Base-by-base conservation (phyloP, 2,888 invertebrate genomes). In the Parasteatoda lunata region DNA sequence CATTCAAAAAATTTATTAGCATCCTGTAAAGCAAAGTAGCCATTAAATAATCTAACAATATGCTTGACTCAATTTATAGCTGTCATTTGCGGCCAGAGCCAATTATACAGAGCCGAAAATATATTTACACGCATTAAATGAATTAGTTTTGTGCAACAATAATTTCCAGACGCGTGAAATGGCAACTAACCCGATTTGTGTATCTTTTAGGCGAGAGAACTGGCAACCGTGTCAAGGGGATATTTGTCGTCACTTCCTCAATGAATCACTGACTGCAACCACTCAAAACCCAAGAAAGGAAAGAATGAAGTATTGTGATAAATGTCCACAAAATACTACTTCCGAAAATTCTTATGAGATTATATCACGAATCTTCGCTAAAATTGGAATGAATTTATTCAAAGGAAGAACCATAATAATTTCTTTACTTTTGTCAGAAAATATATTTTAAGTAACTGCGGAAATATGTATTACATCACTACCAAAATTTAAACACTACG, bases 211-310 rank as follows among this genome's bases (percentile, higher is more conserved):
- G 15, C 47, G 70, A 59, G 13, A 54, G n/a, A 79, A 79, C n/a
- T 71, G n/a, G 72, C 48, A 66, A 70, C 54, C 85, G 85, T 86
- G 85, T 81, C 70, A 48, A 49, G 45, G 54, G 66, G 77, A 80
- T 77, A 78, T 86, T 86, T 86, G 85, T 86, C 80, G 80, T 47
- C 77, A 59, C 72, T 80, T 86, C 85, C 85, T 76, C 66, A 13
- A 47, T 79, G 85, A 85, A 78, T 84, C 84, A 84, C 54, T 47
- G 64, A 59, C 65, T 13, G 45, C n/a, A 30, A 8, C 30, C 51
- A 59, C 52, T 15, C 9, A 48, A 48, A 30, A 68, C 68, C 13
- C 4, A 30, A 68, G 30, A 15, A 68, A 68, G 9, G 30, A 9
- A 45, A 47, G 68, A 47, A 30, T 11, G 30, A 48, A 13, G n/a